Percentiles rank a stretch among this genome's conserved stretches.
phyloP scores from a whole-genome alignment of 2,888 invertebrate genomes.

The Apoda limacodes region DNA sequence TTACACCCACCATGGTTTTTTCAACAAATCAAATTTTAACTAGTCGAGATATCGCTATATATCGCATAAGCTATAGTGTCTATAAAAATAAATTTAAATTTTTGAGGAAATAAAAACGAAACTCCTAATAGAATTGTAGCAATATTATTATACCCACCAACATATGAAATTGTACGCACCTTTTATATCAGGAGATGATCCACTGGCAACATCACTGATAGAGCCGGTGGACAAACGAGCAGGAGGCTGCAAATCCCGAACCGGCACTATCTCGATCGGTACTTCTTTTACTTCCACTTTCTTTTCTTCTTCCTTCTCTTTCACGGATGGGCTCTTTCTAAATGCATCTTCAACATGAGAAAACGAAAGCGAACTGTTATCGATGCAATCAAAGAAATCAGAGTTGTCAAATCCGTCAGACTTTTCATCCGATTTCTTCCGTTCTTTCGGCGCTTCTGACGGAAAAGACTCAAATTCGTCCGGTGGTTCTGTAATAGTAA shows the following conservation, averaged over 20 bases:
- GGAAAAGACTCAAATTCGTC: constrained; percentile 66
- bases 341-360: constrained; percentile 64
- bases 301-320: constrained; percentile 48
- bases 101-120: no score
- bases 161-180: constrained; percentile 30
- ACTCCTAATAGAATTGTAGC: no score
- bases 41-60: no score
- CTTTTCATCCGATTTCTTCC: constrained; percentile 63
- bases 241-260: constrained; percentile 34
- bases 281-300: constrained; percentile 36
- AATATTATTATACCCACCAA: no score
- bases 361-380: constrained; percentile 60
- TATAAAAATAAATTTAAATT: no score
- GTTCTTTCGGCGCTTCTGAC: constrained; percentile 56
- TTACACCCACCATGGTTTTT: no score
- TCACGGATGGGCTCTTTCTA: constrained; percentile 53
- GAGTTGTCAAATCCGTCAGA: constrained; percentile 66
- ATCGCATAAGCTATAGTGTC: no score
- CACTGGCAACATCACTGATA: constrained; percentile 72
- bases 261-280: constrained; percentile 29
- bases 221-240: constrained; percentile 71
- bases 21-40: no score
- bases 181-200: constrained; percentile 74
- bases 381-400: constrained; percentile 64
- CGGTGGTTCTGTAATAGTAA: constrained; percentile 73